Conservation (phyloP, 2,113 vertebrate species). For the Litocranius walleri region DNA sequence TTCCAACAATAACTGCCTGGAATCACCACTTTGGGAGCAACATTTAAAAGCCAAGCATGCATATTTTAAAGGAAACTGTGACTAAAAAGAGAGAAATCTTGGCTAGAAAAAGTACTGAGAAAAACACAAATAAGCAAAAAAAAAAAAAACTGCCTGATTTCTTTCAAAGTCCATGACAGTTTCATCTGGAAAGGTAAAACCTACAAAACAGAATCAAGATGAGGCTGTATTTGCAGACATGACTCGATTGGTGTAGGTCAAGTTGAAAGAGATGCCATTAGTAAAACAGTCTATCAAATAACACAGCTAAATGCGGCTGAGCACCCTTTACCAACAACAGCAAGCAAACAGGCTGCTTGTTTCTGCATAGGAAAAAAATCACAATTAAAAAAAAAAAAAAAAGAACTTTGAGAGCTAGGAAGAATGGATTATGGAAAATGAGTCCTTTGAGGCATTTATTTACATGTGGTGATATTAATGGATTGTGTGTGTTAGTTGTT, state of each 20-base stretch:
- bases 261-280: background rate
- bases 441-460: background rate
- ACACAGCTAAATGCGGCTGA: background rate
- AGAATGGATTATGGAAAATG: background rate
- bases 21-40: slow-evolving; percentile 8
- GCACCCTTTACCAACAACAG: background rate
- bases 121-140: slow-evolving; percentile 33
- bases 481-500: background rate
- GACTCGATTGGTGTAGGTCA: background rate
- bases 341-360: background rate
- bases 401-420: background rate
- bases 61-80: slow-evolving; percentile 1
- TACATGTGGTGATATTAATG: background rate
- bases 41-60: slow-evolving; percentile 7
- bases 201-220: background rate
- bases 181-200: background rate
- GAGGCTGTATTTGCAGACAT: background rate
- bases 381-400: background rate
- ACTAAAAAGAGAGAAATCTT: slow-evolving; percentile 38
- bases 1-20: background rate
- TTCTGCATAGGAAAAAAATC: background rate
- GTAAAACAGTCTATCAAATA: background rate
- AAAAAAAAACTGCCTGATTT: background rate
- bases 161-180: background rate
- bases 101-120: background rate